Evolutionary conservation across 2,113 vertebrate genomes (phyloP).

Genomic region (Pycnonotus jocosus): DNA sequence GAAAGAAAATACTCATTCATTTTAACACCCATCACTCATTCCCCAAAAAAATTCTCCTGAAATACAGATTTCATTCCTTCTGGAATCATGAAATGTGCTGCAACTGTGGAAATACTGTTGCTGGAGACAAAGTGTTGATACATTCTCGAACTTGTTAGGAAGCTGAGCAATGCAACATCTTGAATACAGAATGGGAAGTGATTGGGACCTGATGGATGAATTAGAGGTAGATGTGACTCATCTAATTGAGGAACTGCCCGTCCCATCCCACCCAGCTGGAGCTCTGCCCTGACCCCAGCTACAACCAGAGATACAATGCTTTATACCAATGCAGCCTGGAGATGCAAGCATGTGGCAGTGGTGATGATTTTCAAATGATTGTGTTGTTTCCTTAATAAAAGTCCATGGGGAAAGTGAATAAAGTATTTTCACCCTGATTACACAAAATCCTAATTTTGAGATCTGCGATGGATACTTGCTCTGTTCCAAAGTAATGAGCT

Average conservation of each 20-base stretch:
- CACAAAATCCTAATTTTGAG: neutral
- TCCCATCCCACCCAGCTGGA: neutral
- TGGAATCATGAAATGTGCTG: neutral
- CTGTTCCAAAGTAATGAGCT: neutral
- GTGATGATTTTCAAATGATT: neutral
- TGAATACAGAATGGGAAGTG: neutral
- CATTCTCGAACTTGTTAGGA: neutral
- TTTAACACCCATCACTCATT: rapidly evolving
- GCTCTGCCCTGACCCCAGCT: neutral
- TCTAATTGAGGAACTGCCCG: neutral
- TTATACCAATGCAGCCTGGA: neutral
- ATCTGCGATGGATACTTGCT: neutral
- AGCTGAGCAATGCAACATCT: neutral
- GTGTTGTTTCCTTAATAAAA: neutral
- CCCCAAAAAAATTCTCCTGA: neutral
- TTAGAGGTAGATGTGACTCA: neutral
- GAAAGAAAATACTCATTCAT: neutral
- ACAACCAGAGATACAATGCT: neutral
- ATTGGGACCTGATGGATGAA: neutral
- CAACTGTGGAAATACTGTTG: neutral
- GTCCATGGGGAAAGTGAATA: neutral
- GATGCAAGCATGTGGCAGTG: neutral
- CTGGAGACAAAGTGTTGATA: neutral
- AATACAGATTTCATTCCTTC: neutral
- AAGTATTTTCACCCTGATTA: neutral